phyloP scores from a whole-genome alignment of 2,113 vertebrate genomes.

The Chaetodon auriga region DNA sequence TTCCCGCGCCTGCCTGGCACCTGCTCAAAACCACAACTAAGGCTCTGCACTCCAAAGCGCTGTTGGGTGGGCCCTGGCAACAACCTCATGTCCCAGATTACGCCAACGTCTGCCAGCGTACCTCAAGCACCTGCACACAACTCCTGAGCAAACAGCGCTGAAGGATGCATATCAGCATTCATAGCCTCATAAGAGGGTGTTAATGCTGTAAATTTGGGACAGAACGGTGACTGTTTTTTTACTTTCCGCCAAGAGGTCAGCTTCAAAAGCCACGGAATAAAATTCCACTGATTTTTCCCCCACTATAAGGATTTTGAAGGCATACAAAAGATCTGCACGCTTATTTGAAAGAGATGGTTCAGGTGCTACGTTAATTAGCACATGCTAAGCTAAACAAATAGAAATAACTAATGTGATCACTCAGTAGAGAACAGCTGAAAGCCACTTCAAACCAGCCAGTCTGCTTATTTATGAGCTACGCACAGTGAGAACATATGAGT shows the following conservation, averaged over 20 bases:
- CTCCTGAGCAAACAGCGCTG: constrained; percentile 14
- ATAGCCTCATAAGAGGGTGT: background rate
- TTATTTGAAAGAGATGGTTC: background rate
- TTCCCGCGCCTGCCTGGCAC: constrained; percentile 35
- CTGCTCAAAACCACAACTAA: constrained; percentile 42
- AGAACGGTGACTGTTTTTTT: background rate
- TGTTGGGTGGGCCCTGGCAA: constrained; percentile 51
- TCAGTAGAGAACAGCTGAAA: background rate
- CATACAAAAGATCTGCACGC: no score
- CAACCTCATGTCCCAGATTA: constrained; percentile 53
- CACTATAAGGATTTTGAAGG: background rate
- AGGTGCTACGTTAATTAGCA: constrained; percentile 10
- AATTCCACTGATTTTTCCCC: background rate
- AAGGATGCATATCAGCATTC: background rate
- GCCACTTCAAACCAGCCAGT: background rate
- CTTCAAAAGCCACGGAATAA: background rate
- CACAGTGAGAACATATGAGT: background rate
- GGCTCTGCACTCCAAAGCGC: constrained; percentile 5
- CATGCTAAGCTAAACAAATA: constrained; percentile 14
- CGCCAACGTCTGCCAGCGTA: constrained; percentile 41
- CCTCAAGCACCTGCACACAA: constrained; percentile 40
- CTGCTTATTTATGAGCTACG: constrained; percentile 12
- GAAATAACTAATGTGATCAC: constrained; percentile 33
- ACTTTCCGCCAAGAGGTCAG: background rate
- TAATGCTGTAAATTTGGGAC: background rate